Evolutionary conservation across 2,888 invertebrate species (phyloP).

Genomic region (Saturnia pavonia): DNA sequence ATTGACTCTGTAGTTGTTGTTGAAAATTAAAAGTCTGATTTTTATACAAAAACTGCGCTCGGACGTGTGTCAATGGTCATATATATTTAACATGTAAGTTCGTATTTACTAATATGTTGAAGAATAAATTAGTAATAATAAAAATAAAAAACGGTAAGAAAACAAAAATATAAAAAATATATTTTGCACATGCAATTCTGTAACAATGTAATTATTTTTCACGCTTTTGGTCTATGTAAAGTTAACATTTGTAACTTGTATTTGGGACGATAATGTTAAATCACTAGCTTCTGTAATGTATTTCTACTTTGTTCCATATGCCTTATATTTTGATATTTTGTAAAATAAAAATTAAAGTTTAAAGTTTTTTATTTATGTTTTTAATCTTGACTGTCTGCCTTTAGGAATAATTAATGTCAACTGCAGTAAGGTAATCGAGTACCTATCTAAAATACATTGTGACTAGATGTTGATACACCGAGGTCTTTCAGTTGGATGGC

Average conservation of each 20-base stretch:
- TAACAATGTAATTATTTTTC: constrained; percentile 16
- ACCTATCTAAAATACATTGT: no score
- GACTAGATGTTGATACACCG: no score
- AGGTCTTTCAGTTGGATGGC: no score
- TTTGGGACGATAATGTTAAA: constrained; percentile 20
- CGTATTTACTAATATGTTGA: constrained; percentile 40
- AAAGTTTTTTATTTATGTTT: not conserved
- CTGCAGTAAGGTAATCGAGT: no score
- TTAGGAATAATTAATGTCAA: not conserved
- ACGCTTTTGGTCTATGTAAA: constrained; percentile 28
- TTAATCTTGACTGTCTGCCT: not conserved
- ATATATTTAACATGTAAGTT: constrained; percentile 49
- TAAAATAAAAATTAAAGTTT: constrained; percentile 37
- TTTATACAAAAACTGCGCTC: constrained; percentile 61
- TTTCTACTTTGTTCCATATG: constrained; percentile 52
- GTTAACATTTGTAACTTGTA: constrained; percentile 26
- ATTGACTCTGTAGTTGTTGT: constrained; percentile 40
- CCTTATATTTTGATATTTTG: constrained; percentile 69
- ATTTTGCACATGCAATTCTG: not conserved
- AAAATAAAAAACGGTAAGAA: not conserved
- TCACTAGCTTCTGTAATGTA: constrained; percentile 38
- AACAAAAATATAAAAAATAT: not conserved
- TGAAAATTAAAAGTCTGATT: constrained; percentile 67
- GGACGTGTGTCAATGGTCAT: constrained; percentile 57
- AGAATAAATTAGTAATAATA: constrained; percentile 20